These are phyloP conservation scores for Tenthredo mesomela DNA, from an alignment of 2,888 invertebrate species.

Conservation along the genomic window DNA sequence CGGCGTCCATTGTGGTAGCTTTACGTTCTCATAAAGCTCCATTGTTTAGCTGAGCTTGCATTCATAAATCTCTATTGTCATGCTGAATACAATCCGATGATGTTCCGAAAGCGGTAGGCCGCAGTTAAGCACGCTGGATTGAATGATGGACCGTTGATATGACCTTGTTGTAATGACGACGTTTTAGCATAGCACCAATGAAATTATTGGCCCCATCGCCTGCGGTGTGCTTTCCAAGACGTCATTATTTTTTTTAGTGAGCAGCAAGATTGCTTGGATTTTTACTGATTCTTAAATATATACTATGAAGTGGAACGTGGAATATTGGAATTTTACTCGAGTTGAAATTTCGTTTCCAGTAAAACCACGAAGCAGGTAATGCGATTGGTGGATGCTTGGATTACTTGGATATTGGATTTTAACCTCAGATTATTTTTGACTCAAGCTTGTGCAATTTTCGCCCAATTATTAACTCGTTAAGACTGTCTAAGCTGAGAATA, in stretches of 20 bases:
- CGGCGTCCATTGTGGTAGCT: slow-evolving; percentile 65
- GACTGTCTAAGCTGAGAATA: neutral
- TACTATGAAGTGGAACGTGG: neutral
- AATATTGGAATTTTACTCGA: neutral
- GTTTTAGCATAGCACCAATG: neutral
- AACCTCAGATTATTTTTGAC: neutral
- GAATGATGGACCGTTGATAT: slow-evolving; percentile 20
- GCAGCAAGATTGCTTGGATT: neutral
- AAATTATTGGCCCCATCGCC: neutral
- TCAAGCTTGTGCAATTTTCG: neutral
- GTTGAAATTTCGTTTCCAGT: neutral
- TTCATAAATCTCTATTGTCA: slow-evolving; percentile 71
- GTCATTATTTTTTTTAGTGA: neutral
- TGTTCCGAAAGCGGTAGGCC: slow-evolving; percentile 57
- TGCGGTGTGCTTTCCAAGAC: neutral
- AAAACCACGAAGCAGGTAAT: neutral
- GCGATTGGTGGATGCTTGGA: neutral
- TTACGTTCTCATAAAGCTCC: slow-evolving; percentile 68
- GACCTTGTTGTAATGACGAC: slow-evolving; percentile 15
- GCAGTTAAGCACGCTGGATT: slow-evolving; percentile 27
- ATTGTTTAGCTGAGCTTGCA: slow-evolving; percentile 68
- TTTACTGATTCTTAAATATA: neutral
- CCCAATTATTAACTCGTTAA: slow-evolving; percentile 9
- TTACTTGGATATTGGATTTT: slow-evolving; percentile 21
- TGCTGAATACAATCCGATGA: slow-evolving; percentile 63